Percentiles rank a stretch among this genome's conserved stretches.
Conservation (phyloP, 2,888 invertebrate species). For the Cantharis lateralis region DNA sequence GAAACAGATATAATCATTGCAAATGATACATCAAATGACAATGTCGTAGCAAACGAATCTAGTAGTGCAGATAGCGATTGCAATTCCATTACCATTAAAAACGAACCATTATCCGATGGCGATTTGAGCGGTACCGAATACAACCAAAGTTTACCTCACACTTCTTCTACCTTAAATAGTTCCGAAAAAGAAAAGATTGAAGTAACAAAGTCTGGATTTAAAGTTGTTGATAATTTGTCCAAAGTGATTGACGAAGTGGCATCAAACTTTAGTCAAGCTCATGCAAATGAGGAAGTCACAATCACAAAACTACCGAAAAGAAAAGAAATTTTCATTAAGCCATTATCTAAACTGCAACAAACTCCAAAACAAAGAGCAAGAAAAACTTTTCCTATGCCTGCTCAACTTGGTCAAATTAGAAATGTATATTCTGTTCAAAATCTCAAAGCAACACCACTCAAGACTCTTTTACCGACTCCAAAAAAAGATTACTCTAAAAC, state of each 20-base stretch:
- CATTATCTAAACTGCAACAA: conserved; percentile 44
- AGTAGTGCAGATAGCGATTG: background rate
- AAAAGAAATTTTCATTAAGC: conserved; percentile 47
- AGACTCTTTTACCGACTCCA: background rate
- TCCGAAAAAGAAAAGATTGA: conserved; percentile 48
- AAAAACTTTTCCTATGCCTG: conserved; percentile 46
- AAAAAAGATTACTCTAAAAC: background rate
- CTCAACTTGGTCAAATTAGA: conserved; percentile 16
- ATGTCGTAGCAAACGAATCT: background rate
- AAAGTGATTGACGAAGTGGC: conserved; percentile 37
- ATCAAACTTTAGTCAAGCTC: conserved; percentile 27
- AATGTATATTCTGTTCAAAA: conserved; percentile 11
- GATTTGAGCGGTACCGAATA: conserved; percentile 40
- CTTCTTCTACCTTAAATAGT: conserved; percentile 50
- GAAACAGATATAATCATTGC: background rate
- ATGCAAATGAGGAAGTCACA: conserved; percentile 24
- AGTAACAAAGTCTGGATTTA: conserved; percentile 45
- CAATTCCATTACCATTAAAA: conserved; percentile 44
- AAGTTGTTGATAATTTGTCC: conserved; percentile 33
- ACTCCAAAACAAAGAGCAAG: conserved; percentile 46
- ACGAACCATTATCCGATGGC: conserved; percentile 47
- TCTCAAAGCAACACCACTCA: background rate
- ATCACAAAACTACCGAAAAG: conserved; percentile 18
- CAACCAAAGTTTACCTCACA: conserved; percentile 47
- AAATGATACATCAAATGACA: background rate